phyloP scores from a whole-genome alignment of 2,113 vertebrate genomes.

The Gymnarchus niloticus region DNA sequence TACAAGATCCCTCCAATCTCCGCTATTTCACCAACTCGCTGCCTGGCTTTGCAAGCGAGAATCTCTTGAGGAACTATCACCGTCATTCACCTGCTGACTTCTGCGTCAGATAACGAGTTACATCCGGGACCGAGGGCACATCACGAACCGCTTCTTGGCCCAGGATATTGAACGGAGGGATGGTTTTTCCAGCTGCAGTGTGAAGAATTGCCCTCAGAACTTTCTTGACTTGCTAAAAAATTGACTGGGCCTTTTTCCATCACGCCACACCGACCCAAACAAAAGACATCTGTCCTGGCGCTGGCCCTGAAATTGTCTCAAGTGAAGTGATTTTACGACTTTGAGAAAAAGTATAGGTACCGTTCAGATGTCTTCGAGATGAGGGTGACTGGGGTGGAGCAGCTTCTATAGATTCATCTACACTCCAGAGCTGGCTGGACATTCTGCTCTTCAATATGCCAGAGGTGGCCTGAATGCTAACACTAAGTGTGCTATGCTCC shows the following conservation, averaged over 20 bases:
- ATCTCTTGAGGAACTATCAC: not conserved
- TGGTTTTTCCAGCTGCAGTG: conserved; percentile 16
- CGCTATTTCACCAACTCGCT: not conserved
- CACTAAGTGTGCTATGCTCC: not conserved
- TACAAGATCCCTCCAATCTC: not conserved
- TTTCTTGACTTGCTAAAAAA: not conserved
- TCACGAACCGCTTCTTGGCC: conserved; percentile 12
- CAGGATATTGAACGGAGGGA: conserved; percentile 1
- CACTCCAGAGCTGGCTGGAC: not conserved
- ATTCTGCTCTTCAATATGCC: not conserved
- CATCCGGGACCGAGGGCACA: not conserved
- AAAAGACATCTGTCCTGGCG: conserved; percentile 20
- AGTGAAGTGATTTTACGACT: conserved; percentile 26
- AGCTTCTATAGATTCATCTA: not conserved
- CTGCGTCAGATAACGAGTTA: not conserved
- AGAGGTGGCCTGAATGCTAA: conserved; percentile 23
- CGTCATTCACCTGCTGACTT: not conserved
- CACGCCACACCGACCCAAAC: conserved; percentile 5
- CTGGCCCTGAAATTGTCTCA: not conserved
- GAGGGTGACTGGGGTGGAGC: not conserved
- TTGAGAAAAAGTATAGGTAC: not conserved
- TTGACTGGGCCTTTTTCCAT: conserved; percentile 3
- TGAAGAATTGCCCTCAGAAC: conserved; percentile 18
- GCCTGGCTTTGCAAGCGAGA: too few species aligned
- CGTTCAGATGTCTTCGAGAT: not conserved